Evolutionary conservation across 1,140 invertebrate species (phyloP).

Genomic region (Pissodes strobi): DNA sequence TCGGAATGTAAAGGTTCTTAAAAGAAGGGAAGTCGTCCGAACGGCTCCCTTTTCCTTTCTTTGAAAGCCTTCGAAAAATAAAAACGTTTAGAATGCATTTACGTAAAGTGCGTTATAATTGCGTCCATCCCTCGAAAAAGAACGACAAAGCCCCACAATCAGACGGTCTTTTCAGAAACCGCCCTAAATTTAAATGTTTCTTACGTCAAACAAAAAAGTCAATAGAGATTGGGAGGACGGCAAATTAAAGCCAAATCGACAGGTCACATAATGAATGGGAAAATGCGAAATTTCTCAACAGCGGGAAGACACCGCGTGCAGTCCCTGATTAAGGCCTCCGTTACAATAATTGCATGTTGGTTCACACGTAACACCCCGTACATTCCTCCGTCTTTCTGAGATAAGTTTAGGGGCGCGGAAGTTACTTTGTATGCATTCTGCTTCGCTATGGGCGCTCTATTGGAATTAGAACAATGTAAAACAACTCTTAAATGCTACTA

Average conservation of each 20-base stretch:
- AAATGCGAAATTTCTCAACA: slow-evolving; percentile 42
- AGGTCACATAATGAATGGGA: slow-evolving; percentile 33
- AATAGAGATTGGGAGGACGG: slow-evolving; percentile 32
- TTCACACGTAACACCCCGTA: slow-evolving; percentile 45
- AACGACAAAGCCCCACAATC: slow-evolving; percentile 1
- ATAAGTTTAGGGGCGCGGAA: slow-evolving; percentile 44
- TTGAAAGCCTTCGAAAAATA: slow-evolving; percentile 20
- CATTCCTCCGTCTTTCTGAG: slow-evolving; percentile 33
- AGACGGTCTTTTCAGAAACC: slow-evolving; percentile 32
- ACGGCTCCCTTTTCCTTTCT: slow-evolving; percentile 4
- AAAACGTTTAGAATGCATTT: slow-evolving; percentile 32
- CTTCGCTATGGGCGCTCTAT: not conserved
- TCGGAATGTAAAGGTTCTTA: not conserved
- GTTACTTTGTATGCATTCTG: slow-evolving; percentile 29
- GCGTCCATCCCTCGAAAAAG: slow-evolving; percentile 26
- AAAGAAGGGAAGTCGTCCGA: slow-evolving; percentile 1
- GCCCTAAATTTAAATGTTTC: slow-evolving; percentile 42
- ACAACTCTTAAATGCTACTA: not conserved
- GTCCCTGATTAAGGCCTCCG: slow-evolving; percentile 44
- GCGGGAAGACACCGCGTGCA: slow-evolving; percentile 36
- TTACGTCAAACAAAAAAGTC: slow-evolving; percentile 31
- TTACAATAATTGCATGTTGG: slow-evolving; percentile 47
- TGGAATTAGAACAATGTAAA: not conserved
- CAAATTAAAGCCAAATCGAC: slow-evolving; percentile 40
- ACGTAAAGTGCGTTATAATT: slow-evolving; percentile 30